These are phyloP conservation scores for Ophion slaviceki DNA, from an alignment of 2,888 invertebrate genomes.

Conservation along the genomic window DNA sequence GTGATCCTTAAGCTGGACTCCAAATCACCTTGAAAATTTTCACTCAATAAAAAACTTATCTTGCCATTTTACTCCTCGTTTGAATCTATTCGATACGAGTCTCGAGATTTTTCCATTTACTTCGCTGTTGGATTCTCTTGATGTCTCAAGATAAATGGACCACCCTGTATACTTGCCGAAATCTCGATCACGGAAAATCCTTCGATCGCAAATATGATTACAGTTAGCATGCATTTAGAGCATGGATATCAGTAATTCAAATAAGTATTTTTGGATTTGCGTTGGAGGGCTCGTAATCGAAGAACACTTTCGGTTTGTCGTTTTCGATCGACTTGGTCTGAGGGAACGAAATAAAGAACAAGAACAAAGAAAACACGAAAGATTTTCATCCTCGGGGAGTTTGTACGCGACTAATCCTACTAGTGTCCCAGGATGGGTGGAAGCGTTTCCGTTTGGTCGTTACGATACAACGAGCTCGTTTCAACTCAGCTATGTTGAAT, in stretches of 20 bases:
- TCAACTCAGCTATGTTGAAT: constrained; percentile 29
- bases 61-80: neutral
- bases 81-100: neutral
- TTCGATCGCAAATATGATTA: neutral
- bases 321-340: neutral
- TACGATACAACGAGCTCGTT: constrained; percentile 5
- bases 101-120: too few species aligned
- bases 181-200: constrained; percentile 6
- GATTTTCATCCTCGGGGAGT: neutral
- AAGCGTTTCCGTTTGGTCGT: constrained; percentile 12
- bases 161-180: neutral
- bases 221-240: neutral
- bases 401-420: neutral
- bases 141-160: neutral
- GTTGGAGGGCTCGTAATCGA: neutral
- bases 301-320: neutral
- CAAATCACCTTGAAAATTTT: too few species aligned
- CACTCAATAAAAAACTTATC: neutral
- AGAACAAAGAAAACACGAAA: neutral
- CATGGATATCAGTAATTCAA: neutral
- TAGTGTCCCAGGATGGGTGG: neutral
- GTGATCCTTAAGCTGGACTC: too few species aligned
- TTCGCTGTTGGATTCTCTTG: neutral
- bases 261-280: neutral
- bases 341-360: neutral